Conservation (phyloP, 2,113 vertebrate species). For the Vulpes lagopus region DNA sequence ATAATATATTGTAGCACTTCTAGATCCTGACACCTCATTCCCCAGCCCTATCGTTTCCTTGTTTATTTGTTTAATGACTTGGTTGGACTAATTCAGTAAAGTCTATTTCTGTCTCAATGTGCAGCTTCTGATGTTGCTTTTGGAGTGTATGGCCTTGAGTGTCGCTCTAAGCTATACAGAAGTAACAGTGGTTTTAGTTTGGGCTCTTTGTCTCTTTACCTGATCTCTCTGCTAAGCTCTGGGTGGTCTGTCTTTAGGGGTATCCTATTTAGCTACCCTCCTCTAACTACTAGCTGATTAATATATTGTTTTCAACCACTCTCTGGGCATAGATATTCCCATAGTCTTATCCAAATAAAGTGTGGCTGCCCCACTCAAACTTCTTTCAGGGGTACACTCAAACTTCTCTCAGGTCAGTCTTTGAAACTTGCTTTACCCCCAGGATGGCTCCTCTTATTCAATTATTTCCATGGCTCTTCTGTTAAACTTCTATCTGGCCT, state of each 20-base stretch:
- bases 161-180: not conserved
- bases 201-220: not conserved
- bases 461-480: not conserved
- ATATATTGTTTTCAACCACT: not conserved
- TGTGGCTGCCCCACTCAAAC: too few species aligned
- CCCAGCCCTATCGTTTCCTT: not conserved
- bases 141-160: not conserved
- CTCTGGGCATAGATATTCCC: not conserved
- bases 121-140: not conserved
- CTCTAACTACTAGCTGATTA: not conserved
- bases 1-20: not conserved
- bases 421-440: not conserved
- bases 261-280: not conserved
- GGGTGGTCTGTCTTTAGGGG: not conserved
- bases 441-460: not conserved
- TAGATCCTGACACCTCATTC: not conserved
- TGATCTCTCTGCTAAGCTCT: not conserved
- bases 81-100: not conserved
- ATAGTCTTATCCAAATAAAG: not conserved
- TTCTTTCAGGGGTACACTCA: not conserved
- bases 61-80: not conserved
- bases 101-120: not conserved
- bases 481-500: not conserved
- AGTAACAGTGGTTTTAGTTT: not conserved
- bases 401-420: not conserved